Percentiles rank a stretch among this genome's conserved stretches.
Evolutionary conservation across 2,797 vertebrate genomes (phyloP).

Genomic region (Petrocephalus schoutedeni): DNA sequence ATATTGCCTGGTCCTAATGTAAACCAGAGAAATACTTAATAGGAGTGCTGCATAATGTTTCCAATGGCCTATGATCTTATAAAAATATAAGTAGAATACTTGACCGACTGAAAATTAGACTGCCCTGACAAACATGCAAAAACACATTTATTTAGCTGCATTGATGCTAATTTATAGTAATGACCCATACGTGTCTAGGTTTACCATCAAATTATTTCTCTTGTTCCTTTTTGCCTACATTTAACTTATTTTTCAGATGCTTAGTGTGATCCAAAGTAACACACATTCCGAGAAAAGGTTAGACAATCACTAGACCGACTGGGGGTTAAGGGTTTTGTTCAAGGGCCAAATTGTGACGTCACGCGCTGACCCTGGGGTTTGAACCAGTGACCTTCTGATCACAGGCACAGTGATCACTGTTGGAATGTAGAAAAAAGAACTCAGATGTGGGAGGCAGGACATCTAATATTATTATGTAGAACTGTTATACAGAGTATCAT

Average conservation of each 20-base stretch:
- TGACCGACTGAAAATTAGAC: neutral
- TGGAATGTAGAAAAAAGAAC: neutral
- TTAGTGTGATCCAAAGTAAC: neutral
- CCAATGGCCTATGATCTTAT: neutral
- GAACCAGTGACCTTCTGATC: neutral
- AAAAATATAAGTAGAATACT: neutral
- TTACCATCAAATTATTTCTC: neutral
- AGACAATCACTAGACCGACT: neutral
- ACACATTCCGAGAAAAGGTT: neutral
- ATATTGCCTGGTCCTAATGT: neutral
- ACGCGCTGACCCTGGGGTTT: neutral
- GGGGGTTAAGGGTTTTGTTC: neutral
- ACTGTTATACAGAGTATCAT: neutral
- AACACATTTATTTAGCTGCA: neutral
- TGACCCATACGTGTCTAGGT: neutral
- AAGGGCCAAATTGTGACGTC: neutral
- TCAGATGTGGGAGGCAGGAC: neutral
- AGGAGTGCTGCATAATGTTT: neutral
- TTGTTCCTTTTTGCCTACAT: neutral
- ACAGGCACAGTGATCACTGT: neutral
- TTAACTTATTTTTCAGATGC: neutral
- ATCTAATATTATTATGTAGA: neutral
- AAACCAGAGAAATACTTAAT: neutral
- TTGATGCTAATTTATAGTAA: neutral
- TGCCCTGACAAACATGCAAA: neutral